Evolutionary conservation across 2,113 vertebrate genomes (phyloP).

Genomic region (Oncorhynchus masou): DNA sequence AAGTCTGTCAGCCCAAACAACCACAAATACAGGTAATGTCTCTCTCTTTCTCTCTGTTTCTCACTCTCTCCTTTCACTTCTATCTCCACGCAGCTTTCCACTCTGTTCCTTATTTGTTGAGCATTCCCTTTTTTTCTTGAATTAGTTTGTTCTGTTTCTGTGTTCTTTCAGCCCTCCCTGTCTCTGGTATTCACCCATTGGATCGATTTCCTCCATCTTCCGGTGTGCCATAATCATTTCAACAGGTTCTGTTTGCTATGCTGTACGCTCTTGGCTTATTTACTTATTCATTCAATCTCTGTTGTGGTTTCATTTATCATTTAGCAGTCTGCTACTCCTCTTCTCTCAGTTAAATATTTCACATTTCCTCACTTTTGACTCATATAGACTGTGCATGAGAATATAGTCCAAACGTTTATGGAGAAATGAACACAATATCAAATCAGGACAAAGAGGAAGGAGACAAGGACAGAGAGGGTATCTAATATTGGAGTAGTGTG

Average conservation of each 20-base stretch:
- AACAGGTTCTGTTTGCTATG: conserved; percentile 21
- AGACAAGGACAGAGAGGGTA: conserved; percentile 20
- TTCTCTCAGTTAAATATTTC: conserved; percentile 33
- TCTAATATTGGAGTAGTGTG: conserved; percentile 63
- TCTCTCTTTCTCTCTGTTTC: conserved; percentile 10
- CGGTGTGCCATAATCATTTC: conserved; percentile 22
- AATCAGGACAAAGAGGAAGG: conserved; percentile 52
- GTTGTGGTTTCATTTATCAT: conserved; percentile 60
- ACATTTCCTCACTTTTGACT: conserved; percentile 15
- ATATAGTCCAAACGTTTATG: conserved; percentile 49
- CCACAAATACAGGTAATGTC: conserved; percentile 64
- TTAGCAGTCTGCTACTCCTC: conserved; percentile 32
- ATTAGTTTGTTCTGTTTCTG: conserved; percentile 18
- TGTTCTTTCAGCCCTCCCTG: neutral
- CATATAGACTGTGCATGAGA: conserved; percentile 10
- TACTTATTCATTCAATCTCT: conserved; percentile 63
- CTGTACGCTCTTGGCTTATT: conserved; percentile 38
- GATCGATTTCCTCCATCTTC: conserved; percentile 28
- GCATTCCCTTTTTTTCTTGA: conserved; percentile 2
- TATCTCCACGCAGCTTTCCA: neutral
- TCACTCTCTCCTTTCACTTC: neutral
- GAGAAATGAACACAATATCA: conserved; percentile 47
- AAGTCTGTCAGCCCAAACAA: conserved; percentile 35
- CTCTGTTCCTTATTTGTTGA: neutral
- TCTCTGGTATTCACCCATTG: conserved; percentile 8